phyloP scores from a whole-genome alignment of 2,888 invertebrate genomes.

The Ischnus inquisitorius region DNA sequence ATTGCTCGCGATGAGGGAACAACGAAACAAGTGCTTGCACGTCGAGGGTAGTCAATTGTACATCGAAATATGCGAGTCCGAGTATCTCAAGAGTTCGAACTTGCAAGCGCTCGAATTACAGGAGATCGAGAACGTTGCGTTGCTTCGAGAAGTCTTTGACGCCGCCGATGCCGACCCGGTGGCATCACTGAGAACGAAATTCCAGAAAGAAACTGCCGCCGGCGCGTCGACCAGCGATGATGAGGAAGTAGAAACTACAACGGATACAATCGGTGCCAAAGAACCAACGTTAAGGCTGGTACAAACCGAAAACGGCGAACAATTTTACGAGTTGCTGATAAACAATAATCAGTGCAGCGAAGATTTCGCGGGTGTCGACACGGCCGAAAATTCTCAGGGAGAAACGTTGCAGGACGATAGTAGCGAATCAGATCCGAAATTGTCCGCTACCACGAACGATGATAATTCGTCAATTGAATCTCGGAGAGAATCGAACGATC shows the following conservation, averaged over 20 bases:
- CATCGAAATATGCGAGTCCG: conserved; percentile 64
- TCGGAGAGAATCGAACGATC: conserved; percentile 9
- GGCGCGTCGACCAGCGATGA: not conserved
- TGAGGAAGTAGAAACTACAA: conserved; percentile 58
- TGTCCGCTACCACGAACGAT: conserved; percentile 31
- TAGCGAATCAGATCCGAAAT: conserved; percentile 7
- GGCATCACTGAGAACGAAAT: conserved; percentile 1
- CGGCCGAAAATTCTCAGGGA: conserved; percentile 7
- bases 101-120: conserved; percentile 44
- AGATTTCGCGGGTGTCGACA: conserved; percentile 35
- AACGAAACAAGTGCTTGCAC: conserved; percentile 47
- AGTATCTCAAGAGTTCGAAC: conserved; percentile 44
- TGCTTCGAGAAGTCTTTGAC: conserved; percentile 41
- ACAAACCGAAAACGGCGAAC: conserved; percentile 79
- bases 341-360: conserved; percentile 73
- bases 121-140: conserved; percentile 50
- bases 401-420: conserved; percentile 9
- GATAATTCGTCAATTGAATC: conserved; percentile 9
- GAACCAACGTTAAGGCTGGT: conserved; percentile 77
- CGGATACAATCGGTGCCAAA: conserved; percentile 35
- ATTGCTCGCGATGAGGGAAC: not conserved
- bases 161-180: conserved; percentile 11
- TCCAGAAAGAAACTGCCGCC: not conserved
- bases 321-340: conserved; percentile 80
- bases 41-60: conserved; percentile 60